phyloP scores from a whole-genome alignment of 1,140 invertebrate genomes.

The Gonioctena quinquepunctata region DNA sequence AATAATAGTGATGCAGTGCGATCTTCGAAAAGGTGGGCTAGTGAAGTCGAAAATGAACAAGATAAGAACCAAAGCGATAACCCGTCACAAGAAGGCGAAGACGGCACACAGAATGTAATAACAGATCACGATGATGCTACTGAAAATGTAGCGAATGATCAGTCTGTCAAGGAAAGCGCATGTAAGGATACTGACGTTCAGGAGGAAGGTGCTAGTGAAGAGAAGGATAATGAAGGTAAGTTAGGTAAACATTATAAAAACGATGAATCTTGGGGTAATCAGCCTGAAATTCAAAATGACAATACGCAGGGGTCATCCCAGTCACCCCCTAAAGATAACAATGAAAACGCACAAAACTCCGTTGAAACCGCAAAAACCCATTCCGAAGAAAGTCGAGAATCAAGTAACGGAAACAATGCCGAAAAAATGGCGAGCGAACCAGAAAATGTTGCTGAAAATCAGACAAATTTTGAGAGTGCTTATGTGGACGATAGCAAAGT shows the following conservation, averaged over 20 bases:
- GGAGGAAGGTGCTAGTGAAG: constrained; percentile 38
- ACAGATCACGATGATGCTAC: not conserved
- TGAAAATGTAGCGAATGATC: not conserved
- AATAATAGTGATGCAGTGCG: not conserved
- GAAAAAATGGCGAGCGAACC: constrained; percentile 13
- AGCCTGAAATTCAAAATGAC: constrained; percentile 47
- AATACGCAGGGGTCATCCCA: constrained; percentile 52
- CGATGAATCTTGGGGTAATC: constrained; percentile 36
- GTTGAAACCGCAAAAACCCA: not conserved
- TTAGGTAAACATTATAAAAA: constrained; percentile 53
- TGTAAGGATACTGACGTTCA: constrained; percentile 12
- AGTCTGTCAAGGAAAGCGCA: not conserved
- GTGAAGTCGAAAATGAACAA: not conserved
- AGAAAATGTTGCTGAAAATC: constrained; percentile 8
- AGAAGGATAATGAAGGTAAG: constrained; percentile 52
- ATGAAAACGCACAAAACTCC: constrained; percentile 3
- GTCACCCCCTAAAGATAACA: constrained; percentile 45
- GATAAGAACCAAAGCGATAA: not conserved
- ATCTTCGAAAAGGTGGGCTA: not conserved
- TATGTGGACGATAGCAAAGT: not conserved
- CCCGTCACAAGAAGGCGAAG: not conserved
- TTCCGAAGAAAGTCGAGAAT: constrained; percentile 33
- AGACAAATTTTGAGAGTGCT: constrained; percentile 8
- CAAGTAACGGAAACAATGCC: constrained; percentile 29
- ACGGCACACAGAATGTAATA: not conserved